These are phyloP conservation scores for Leucoraja ocellata DNA, from an alignment of 2,797 vertebrate species.

Conservation along the genomic window DNA sequence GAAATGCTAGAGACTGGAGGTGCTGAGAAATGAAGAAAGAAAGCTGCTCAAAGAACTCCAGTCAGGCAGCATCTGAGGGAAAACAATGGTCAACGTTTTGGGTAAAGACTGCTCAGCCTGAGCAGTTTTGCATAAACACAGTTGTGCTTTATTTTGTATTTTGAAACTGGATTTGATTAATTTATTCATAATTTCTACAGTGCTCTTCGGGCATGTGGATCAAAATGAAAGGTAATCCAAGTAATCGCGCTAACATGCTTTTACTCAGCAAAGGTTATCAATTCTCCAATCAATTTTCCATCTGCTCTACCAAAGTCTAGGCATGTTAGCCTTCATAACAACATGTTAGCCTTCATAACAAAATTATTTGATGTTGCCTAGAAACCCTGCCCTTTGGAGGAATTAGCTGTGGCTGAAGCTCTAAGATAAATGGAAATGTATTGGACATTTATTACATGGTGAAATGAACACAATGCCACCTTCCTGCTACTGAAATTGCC, in stretches of 20 bases:
- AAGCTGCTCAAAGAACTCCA: too few relatives aligned
- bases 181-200: neutral
- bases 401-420: neutral
- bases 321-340: too few relatives aligned
- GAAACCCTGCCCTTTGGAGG: neutral
- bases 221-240: neutral
- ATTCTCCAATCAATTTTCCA: neutral
- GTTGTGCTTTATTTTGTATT: neutral
- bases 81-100: too few relatives aligned
- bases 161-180: neutral
- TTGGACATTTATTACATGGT: neutral
- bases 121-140: neutral
- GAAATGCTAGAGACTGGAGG: too few relatives aligned
- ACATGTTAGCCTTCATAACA: too few relatives aligned
- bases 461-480: neutral
- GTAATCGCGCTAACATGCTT: neutral
- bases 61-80: too few relatives aligned
- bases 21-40: too few relatives aligned
- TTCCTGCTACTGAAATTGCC: neutral
- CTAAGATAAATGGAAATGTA: neutral
- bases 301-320: neutral
- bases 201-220: too few relatives aligned
- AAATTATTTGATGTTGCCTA: neutral
- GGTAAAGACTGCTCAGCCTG: neutral
- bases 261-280: neutral